phyloP scores from a whole-genome alignment of 2,888 invertebrate genomes.

The Malthinus seriepunctatus region DNA sequence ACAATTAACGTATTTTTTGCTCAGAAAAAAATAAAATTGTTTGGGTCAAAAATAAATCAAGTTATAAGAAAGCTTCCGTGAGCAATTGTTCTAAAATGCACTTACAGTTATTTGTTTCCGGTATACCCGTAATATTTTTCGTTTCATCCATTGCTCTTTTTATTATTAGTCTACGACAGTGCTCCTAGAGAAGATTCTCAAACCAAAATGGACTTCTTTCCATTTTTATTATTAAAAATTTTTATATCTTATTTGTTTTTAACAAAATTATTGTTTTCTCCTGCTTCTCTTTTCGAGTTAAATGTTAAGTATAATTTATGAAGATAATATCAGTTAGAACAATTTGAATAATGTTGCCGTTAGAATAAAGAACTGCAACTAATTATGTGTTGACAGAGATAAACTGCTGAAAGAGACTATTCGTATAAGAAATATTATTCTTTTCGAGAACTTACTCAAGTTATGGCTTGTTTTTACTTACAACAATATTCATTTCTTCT shows the following conservation, averaged over 20 bases:
- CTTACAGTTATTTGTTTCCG: conserved; percentile 31
- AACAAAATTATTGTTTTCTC: neutral
- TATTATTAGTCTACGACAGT: neutral
- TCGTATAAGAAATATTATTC: conserved; percentile 30
- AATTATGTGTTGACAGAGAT: conserved; percentile 34
- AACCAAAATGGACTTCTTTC: neutral
- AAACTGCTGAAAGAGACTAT: conserved; percentile 25
- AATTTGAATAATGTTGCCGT: conserved; percentile 30
- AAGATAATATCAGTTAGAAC: conserved; percentile 16
- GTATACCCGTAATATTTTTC: conserved; percentile 11
- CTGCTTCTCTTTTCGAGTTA: no score
- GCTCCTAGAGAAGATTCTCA: neutral
- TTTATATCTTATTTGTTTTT: neutral
- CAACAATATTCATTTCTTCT: neutral
- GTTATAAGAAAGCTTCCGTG: conserved; percentile 27
- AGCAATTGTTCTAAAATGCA: conserved; percentile 30
- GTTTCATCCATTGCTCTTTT: conserved; percentile 4
- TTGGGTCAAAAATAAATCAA: no score
- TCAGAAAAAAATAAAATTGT: no score
- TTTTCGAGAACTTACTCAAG: conserved; percentile 15
- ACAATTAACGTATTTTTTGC: no score
- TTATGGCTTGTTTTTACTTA: conserved; percentile 14
- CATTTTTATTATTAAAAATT: no score
- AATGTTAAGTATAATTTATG: neutral
- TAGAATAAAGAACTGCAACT: conserved; percentile 29